phyloP scores from a whole-genome alignment of 2,888 invertebrate genomes.

The Cremastobaeus sp. region DNA sequence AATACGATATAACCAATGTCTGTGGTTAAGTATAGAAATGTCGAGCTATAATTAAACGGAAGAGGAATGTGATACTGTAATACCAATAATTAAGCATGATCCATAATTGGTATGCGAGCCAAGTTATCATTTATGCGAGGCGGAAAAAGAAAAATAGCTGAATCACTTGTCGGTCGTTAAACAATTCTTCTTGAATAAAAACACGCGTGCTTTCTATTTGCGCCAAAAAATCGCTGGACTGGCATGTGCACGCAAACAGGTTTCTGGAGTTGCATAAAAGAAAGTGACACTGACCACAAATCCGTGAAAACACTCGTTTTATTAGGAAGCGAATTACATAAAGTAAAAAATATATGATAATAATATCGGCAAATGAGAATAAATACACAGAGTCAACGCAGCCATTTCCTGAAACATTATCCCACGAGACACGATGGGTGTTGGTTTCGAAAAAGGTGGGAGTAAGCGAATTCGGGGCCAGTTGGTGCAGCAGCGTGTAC shows the following conservation, averaged over 20 bases:
- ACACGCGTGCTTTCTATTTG: too few species aligned
- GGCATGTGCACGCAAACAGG: too few species aligned
- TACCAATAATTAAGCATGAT: slow-evolving; percentile 22
- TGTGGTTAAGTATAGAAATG: slow-evolving; percentile 21
- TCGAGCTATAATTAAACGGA: slow-evolving; percentile 19
- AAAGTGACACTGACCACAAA: slow-evolving; percentile 5
- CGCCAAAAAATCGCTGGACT: too few species aligned
- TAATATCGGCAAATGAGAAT: slow-evolving; percentile 61
- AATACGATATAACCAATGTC: slow-evolving; percentile 11
- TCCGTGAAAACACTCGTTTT: slow-evolving; percentile 63
- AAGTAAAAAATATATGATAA: slow-evolving; percentile 62
- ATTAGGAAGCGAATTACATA: slow-evolving; percentile 63
- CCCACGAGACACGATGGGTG: slow-evolving; percentile 56
- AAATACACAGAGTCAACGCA: slow-evolving; percentile 62
- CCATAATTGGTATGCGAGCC: too few species aligned
- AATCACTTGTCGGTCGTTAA: too few species aligned
- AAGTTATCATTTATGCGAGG: too few species aligned
- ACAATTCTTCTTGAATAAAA: too few species aligned
- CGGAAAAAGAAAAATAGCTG: too few species aligned
- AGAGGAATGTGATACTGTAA: slow-evolving; percentile 13
- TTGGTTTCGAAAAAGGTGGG: slow-evolving; percentile 59
- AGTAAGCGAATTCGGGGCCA: slow-evolving; percentile 60
- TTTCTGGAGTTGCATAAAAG: not conserved
- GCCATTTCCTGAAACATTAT: slow-evolving; percentile 58
- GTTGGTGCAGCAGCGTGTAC: slow-evolving; percentile 61